Evolutionary conservation across 2,113 vertebrate species (phyloP), one percentile per base, ranked within the genome.

Genomic region (Plecturocebus donacophilus): DNA sequence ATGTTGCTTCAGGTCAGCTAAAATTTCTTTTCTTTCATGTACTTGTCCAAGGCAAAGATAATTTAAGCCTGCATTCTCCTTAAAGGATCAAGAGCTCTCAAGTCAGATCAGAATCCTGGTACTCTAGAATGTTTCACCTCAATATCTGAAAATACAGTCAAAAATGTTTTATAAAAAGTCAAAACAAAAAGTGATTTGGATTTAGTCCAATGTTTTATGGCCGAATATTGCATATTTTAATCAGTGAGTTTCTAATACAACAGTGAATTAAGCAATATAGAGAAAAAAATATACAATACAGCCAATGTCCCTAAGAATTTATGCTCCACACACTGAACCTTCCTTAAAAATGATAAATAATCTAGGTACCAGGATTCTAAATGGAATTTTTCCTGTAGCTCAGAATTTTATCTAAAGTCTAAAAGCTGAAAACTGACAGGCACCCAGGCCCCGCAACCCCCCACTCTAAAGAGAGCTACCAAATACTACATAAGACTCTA

Each of bases 401-500:
- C 64, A 32, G 64, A 61, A 58, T 7, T 20, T 4, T 6, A 82
- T 85, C 49, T n/a, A 40, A 71, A n/a, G 23, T 27, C 47, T 42
- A 52, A 56, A 61, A 71, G n/a, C 58, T 79, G 3, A 88, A 91
- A 68, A 91, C 27, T 30, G 13, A 58, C 2, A 94, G 54, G 17
- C 23, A 25, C 6, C 5, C 0, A 52, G 66, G 9, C 4, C 10
- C 30, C 9, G n/a, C n/a, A n/a, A n/a, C n/a, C n/a, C n/a, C 23
- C 8, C 58, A 25, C 38, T 81, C n/a, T 71, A 70, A 49, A 54
- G 38, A 70, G 14, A 83, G 16, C 58, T 38, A 16, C 38, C 58
- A 52, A 20, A 5, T 8, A 25, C 77, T 23, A 32, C 16, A 30
- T 45, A 56, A 38, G 40, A 3, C 5, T 40, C 75, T 38, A 70